Evolutionary conservation across 2,888 invertebrate species (phyloP), one percentile per base, ranked within the genome.

Genomic region (Drosophila villosipedis): DNA sequence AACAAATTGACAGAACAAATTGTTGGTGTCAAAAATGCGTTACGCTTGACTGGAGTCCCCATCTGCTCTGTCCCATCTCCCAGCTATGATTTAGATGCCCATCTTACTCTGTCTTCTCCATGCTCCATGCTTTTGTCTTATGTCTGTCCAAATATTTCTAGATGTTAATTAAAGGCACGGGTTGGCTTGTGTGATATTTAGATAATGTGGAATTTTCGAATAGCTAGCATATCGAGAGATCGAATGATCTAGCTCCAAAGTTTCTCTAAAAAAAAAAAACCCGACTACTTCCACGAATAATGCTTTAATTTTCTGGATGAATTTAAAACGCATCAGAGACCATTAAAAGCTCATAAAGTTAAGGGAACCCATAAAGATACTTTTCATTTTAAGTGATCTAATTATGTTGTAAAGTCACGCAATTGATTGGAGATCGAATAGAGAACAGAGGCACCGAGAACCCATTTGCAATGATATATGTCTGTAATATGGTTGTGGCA

Each of bases 81-180:
- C 31, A 31, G 47, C 65, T 55, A 59, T 71, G 83, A 78, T 76
- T 84, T 78, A 73, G 70, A 69, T 71, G 60, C 16, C 33, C 71
- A 49, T 66, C 52, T 12, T 16, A 0, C 12, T 57, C 12, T 57
- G 22, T 50, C 43, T 41, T 63, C 31, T 39, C 16, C 66, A 22
- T 65, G 53, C 4, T 43, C 22, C 9, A 35, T 59, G 69, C 47
- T 28, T 65, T 58, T 68, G 65, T 76, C 70, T 86, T 75, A 76
- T 64, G 89, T 79, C 76, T 84, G 88, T 84, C 80, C 83, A 89
- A 85, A 85, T 84, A 84, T 82, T 80, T 89, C 75, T 66, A 80
- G 62, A 84, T 87, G 90, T 82, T 85, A 85, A 85, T 85, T 85
- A 89, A 87, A 62, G 88, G 85, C 90, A 87, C 85, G 85, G 87